Percentiles rank a stretch among this genome's conserved stretches.
Conservation (phyloP, 2,888 invertebrate species). For the Polydrusus cervinus region DNA sequence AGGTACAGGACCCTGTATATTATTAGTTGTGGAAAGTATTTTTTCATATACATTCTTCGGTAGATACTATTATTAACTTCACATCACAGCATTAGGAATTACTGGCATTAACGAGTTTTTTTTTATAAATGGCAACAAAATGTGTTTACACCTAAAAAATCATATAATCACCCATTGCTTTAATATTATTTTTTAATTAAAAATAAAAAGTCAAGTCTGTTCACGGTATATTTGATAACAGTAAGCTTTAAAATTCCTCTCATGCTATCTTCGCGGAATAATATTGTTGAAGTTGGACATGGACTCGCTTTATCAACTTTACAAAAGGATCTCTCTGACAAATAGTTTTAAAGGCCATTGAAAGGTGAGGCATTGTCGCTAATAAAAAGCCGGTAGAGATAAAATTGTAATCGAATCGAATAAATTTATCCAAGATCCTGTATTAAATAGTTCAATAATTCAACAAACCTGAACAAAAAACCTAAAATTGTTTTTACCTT, state of each 20-base stretch:
- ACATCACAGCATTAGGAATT: too few species aligned
- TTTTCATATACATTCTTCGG: too few species aligned
- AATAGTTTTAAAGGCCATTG: conserved; percentile 13
- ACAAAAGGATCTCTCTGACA: conserved; percentile 21
- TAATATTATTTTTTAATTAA: neutral
- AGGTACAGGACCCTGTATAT: too few species aligned
- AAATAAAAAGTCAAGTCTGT: neutral
- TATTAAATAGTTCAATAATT: too few species aligned
- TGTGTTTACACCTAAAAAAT: too few species aligned
- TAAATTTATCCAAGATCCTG: neutral
- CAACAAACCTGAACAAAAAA: too few species aligned
- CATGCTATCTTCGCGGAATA: neutral
- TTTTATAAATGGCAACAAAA: too few species aligned
- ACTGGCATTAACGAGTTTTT: too few species aligned
- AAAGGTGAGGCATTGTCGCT: conserved; percentile 11
- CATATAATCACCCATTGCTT: too few species aligned
- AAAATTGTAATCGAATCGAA: conserved; percentile 21
- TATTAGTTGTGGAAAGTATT: too few species aligned
- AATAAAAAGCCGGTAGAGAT: neutral
- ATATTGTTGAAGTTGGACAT: conserved; percentile 11
- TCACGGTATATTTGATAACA: neutral
- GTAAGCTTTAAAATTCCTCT: neutral
- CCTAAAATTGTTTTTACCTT: too few species aligned
- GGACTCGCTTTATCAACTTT: conserved; percentile 9
- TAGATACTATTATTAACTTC: too few species aligned